Conservation (phyloP, 2,888 invertebrate genomes). For the Ichneumon xanthorius region DNA sequence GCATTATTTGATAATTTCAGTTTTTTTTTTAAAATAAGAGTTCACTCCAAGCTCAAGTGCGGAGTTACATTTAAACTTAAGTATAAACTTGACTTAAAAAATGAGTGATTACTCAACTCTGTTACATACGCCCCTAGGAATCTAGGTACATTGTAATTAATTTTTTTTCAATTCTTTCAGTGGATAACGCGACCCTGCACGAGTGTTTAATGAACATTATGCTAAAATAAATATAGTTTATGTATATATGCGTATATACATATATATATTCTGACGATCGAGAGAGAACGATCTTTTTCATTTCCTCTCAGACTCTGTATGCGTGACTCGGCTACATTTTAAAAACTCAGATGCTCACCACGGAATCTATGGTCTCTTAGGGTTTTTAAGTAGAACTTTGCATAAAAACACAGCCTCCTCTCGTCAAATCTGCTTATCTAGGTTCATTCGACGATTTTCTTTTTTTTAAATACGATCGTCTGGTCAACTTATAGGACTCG, state of each 20-base stretch:
- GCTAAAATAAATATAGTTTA: slow-evolving; percentile 57
- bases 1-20: slow-evolving; percentile 1
- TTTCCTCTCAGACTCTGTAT: slow-evolving; percentile 33
- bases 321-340: slow-evolving; percentile 36
- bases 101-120: slow-evolving; percentile 12
- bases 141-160: background rate
- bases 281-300: slow-evolving; percentile 21
- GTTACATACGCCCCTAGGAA: background rate
- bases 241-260: slow-evolving; percentile 44
- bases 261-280: slow-evolving; percentile 43
- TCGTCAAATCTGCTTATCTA: slow-evolving; percentile 31
- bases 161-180: slow-evolving; percentile 5
- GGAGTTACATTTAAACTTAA: background rate
- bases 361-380: slow-evolving; percentile 37
- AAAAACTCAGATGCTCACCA: slow-evolving; percentile 29
- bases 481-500: slow-evolving; percentile 16
- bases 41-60: background rate
- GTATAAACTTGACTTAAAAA: background rate
- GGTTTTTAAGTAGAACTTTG: slow-evolving; percentile 63
- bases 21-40: background rate
- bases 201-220: slow-evolving; percentile 51
- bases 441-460: slow-evolving; percentile 18
- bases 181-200: slow-evolving; percentile 35
- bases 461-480: background rate
- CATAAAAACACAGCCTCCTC: slow-evolving; percentile 58